Percentiles rank a stretch among this genome's conserved stretches.
Evolutionary conservation across 2,797 vertebrate genomes (phyloP).

Genomic region (Eutrigla gurnardus): DNA sequence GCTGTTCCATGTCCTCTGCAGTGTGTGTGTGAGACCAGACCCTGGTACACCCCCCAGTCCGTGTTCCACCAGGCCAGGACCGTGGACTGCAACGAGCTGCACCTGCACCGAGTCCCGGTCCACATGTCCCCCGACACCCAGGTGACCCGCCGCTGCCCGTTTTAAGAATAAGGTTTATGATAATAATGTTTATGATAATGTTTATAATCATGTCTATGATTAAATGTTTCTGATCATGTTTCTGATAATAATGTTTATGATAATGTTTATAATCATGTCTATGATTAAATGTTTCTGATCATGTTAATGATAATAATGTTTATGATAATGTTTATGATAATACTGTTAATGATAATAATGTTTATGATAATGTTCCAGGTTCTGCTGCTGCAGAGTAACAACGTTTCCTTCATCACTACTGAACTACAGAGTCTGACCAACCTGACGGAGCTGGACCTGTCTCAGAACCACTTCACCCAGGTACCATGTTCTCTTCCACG

Average conservation of each 20-base stretch:
- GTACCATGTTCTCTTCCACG: constrained; percentile 50
- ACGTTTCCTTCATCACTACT: constrained; percentile 82
- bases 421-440: constrained; percentile 85
- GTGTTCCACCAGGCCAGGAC: constrained; percentile 87
- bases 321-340: no score
- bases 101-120: constrained; percentile 79
- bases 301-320: neutral
- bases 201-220: neutral
- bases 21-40: constrained; percentile 89
- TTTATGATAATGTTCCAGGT: constrained; percentile 70
- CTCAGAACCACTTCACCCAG: constrained; percentile 87
- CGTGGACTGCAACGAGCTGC: constrained; percentile 88
- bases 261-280: neutral
- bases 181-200: neutral
- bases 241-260: neutral
- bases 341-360: neutral
- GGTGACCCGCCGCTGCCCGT: constrained; percentile 15
- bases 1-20: constrained; percentile 82
- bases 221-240: neutral
- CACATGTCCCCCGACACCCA: constrained; percentile 83
- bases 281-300: no score
- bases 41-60: constrained; percentile 90
- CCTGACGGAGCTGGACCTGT: constrained; percentile 88
- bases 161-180: neutral
- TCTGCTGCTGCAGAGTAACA: constrained; percentile 88